A percentile compares a stretch with the other conserved stretches of the same genome.
Evolutionary conservation across 2,113 vertebrate genomes (phyloP).

Genomic region (Callionymus lyra): DNA sequence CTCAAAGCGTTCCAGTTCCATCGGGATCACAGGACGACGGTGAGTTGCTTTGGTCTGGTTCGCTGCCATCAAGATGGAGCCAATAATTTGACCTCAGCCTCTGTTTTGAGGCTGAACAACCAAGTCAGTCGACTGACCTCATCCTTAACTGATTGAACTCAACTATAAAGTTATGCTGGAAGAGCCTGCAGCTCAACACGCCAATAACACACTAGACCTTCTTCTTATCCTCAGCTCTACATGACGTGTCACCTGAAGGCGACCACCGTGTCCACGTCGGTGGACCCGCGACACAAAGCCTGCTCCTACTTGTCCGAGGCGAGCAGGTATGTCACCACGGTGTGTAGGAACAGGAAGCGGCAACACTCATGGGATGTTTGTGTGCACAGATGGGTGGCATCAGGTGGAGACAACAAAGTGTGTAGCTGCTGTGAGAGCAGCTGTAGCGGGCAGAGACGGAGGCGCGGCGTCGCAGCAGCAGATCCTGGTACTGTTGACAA

Average conservation of each 20-base stretch:
- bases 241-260: conserved; percentile 55
- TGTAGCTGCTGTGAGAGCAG: conserved; percentile 59
- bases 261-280: conserved; percentile 1
- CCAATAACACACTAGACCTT: too few species aligned
- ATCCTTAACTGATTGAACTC: too few species aligned
- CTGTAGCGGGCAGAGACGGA: conserved; percentile 21
- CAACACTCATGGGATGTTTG: neutral
- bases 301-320: conserved; percentile 50
- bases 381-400: conserved; percentile 56
- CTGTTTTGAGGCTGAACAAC: too few species aligned
- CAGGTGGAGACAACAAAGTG: conserved; percentile 52
- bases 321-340: conserved; percentile 29
- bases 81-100: too few species aligned
- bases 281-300: conserved; percentile 44
- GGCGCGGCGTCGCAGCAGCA: conserved; percentile 8
- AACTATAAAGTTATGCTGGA: too few species aligned
- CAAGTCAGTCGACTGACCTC: too few species aligned
- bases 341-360: too few species aligned
- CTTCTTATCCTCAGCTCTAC: conserved; percentile 38
- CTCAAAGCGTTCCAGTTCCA: conserved; percentile 56
- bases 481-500: conserved; percentile 28
- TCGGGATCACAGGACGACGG: conserved; percentile 29
- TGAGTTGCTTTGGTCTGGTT: conserved; percentile 26
- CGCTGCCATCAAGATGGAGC: too few species aligned
- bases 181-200: too few species aligned